phyloP scores from a whole-genome alignment of 2,113 vertebrate species.

The Bufo gargarizans region DNA sequence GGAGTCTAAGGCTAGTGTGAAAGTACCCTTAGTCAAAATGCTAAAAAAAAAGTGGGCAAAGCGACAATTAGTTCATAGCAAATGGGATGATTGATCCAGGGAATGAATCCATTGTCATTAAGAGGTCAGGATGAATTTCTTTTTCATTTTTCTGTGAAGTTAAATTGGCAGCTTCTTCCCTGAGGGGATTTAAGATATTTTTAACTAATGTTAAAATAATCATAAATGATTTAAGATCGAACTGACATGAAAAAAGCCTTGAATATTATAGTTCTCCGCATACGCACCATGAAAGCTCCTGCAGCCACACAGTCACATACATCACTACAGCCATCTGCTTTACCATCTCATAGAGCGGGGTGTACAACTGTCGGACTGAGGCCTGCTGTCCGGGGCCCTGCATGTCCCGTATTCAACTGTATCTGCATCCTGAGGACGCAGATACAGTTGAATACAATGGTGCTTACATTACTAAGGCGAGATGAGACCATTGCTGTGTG shows the following conservation, averaged over 20 bases:
- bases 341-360: too few relatives aligned
- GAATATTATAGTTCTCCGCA: background rate
- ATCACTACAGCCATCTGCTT: too few relatives aligned
- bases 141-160: background rate
- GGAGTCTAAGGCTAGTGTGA: too few relatives aligned
- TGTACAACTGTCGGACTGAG: too few relatives aligned
- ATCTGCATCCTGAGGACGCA: too few relatives aligned
- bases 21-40: background rate
- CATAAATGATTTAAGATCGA: background rate
- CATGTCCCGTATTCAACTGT: too few relatives aligned
- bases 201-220: background rate
- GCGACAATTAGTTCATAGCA: background rate
- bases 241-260: background rate
- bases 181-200: background rate
- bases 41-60: background rate
- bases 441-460: too few relatives aligned
- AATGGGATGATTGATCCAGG: background rate
- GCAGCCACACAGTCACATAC: too few relatives aligned
- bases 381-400: too few relatives aligned
- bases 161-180: background rate
- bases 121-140: background rate
- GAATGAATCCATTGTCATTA: constrained; percentile 1
- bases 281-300: too few relatives aligned
- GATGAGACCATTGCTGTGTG: too few relatives aligned
- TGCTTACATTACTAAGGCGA: too few relatives aligned